phyloP scores from a whole-genome alignment of 30 jellyfish, hydroid and myxozoan species.

The Rhopilema esculentum region DNA sequence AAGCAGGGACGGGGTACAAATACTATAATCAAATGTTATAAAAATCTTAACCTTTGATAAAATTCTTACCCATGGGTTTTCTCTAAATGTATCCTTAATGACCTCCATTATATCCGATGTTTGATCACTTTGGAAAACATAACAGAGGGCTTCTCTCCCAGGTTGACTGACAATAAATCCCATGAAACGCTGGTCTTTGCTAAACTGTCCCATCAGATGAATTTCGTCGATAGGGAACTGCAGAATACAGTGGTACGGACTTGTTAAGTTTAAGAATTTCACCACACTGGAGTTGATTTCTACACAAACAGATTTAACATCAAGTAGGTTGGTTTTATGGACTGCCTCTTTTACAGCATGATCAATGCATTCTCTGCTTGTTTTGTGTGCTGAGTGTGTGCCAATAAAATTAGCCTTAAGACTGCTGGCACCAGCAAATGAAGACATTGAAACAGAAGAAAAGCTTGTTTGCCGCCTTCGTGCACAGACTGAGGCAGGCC shows the following conservation, averaged over 20 bases:
- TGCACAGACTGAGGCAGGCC: slow-evolving; percentile 75
- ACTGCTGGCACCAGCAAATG: slow-evolving; percentile 53
- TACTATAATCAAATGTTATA: too few relatives aligned
- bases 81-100: slow-evolving; percentile 67
- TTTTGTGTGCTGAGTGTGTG: slow-evolving; percentile 59
- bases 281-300: slow-evolving; percentile 67
- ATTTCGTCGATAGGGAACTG: slow-evolving; percentile 77
- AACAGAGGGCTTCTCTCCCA: slow-evolving; percentile 90
- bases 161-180: slow-evolving; percentile 90
- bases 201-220: slow-evolving; percentile 61
- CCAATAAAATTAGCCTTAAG: slow-evolving; percentile 85
- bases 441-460: slow-evolving; percentile 69
- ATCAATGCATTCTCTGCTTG: slow-evolving; percentile 64
- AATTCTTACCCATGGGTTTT: slow-evolving; percentile 66
- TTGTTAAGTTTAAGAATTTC: slow-evolving; percentile 61
- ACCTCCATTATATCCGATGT: slow-evolving; percentile 83
- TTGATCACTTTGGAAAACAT: slow-evolving; percentile 87
- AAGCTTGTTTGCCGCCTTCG: slow-evolving; percentile 72
- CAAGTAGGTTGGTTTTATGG: slow-evolving; percentile 74
- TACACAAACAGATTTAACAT: slow-evolving; percentile 75
- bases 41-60: too few relatives aligned
- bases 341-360: slow-evolving; percentile 74
- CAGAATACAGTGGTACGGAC: slow-evolving; percentile 78
- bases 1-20: too few relatives aligned
- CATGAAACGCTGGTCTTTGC: slow-evolving; percentile 73